phyloP scores from a whole-genome alignment of 2,113 vertebrate species.

The Nannobrachium achirus region DNA sequence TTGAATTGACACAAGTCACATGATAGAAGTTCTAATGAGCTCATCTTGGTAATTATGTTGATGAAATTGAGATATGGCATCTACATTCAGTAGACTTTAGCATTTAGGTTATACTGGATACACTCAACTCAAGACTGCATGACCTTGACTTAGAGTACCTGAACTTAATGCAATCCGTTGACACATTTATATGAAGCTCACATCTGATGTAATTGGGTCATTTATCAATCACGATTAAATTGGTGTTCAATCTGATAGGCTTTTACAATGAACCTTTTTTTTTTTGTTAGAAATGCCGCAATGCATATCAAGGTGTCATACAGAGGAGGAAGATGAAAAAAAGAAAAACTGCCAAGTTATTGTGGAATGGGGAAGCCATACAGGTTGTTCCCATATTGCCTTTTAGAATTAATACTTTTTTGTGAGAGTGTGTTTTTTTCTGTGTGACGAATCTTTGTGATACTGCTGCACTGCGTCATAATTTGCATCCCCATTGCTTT shows the following conservation, averaged over 20 bases:
- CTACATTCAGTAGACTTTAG: slow-evolving; percentile 15
- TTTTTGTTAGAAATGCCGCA: slow-evolving; percentile 41
- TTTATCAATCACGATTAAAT: slow-evolving; percentile 25
- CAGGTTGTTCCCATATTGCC: slow-evolving; percentile 59
- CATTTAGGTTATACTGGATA: slow-evolving; percentile 30
- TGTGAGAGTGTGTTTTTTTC: slow-evolving; percentile 55
- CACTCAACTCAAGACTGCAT: slow-evolving; percentile 49
- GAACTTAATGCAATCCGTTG: slow-evolving; percentile 45
- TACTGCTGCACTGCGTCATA: slow-evolving; percentile 47
- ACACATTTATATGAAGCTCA: slow-evolving; percentile 41
- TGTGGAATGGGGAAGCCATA: slow-evolving; percentile 37
- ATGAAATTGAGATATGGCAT: slow-evolving; percentile 28
- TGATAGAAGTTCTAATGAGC: slow-evolving; percentile 35
- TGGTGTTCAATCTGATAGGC: slow-evolving; percentile 28
- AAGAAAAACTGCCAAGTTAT: slow-evolving; percentile 65
- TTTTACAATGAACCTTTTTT: slow-evolving; percentile 41
- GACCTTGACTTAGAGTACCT: slow-evolving; percentile 50
- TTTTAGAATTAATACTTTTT: slow-evolving; percentile 64
- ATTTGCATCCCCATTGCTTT: slow-evolving; percentile 42
- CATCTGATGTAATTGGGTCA: slow-evolving; percentile 42
- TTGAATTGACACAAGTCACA: slow-evolving; percentile 40
- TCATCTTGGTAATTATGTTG: slow-evolving; percentile 18
- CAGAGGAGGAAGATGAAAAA: slow-evolving; percentile 28
- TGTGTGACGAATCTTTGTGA: slow-evolving; percentile 64
- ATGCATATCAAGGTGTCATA: slow-evolving; percentile 56